Evolutionary conservation across 1,140 invertebrate species (phyloP), one percentile per base, ranked within the genome.

Genomic region (Oncopodura yosiiana): DNA sequence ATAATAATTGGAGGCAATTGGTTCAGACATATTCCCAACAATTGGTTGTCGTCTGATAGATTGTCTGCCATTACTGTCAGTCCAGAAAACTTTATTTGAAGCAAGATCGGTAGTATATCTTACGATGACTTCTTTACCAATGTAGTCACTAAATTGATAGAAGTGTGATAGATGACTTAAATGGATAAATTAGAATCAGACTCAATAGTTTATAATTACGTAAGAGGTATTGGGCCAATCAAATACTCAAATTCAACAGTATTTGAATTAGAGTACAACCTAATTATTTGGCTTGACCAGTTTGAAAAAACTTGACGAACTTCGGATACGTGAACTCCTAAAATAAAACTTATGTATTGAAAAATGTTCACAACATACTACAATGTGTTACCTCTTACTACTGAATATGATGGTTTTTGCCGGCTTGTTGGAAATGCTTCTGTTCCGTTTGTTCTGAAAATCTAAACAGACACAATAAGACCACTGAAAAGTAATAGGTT

Each of bases 41-140:
- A 30, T 77, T 36, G 80, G 69, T 49, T 75, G 71, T 42, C 93
- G 75, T 62, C 82, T 78, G 29, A 95, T 65, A 68, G 88, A 80
- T 71, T 96, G 86, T 34, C 93, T 73, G 0, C 91, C 93, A 71
- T 96, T 97, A 0, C 87, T 83, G 69, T 98, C 94, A 0, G 94
- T 98, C 66, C 84, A 93, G 68, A 95, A 96, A 1, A 74, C 70
- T 0, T 75, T 76, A 4, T 81, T 71, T 0, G 81, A 81, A 1
- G 75, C 57, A 2, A 91, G 66, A 44, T 79, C 70, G 2, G 70
- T 68, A 6, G 79, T 81, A 43, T 84, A 94, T 38, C 78, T 76
- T 0, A 78, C 79, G 1, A 95, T 74, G 4, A 93, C 75, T 72
- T 96, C 92, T 69, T 87, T 89, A 0, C 88, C 88, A 43, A 76